A percentile compares a stretch with the other conserved stretches of the same genome.
These are phyloP conservation scores for Gisinianus flammeolus DNA, from an alignment of 2,888 invertebrate species.

Conservation along the genomic window DNA sequence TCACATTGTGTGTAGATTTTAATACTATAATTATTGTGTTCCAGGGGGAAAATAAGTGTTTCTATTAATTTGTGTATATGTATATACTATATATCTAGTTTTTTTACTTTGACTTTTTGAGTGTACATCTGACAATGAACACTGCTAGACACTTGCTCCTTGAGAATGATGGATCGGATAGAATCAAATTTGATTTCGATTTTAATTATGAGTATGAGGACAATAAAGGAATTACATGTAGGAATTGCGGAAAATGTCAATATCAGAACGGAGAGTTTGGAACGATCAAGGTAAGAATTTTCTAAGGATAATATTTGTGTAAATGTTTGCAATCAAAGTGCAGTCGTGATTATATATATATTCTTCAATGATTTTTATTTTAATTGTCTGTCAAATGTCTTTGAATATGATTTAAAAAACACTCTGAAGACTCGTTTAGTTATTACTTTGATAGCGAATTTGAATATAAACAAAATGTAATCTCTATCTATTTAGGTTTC, in stretches of 20 bases:
- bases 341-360: too few relatives aligned
- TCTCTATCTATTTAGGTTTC: too few relatives aligned
- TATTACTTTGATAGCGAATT: too few relatives aligned
- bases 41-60: too few relatives aligned
- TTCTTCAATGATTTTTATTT: too few relatives aligned
- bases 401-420: too few relatives aligned
- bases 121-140: slow-evolving; percentile 40
- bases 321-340: too few relatives aligned
- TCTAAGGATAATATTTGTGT: neutral
- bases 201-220: slow-evolving; percentile 27
- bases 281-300: slow-evolving; percentile 57
- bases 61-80: neutral
- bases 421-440: too few relatives aligned
- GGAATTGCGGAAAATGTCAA: slow-evolving; percentile 53
- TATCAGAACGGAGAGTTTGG: slow-evolving; percentile 56
- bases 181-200: slow-evolving; percentile 38
- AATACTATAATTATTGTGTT: too few relatives aligned
- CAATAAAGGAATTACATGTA: slow-evolving; percentile 47
- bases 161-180: slow-evolving; percentile 39
- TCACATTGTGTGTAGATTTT: too few relatives aligned
- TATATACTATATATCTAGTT: neutral
- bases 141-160: slow-evolving; percentile 35
- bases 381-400: too few relatives aligned
- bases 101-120: neutral
- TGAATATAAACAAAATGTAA: too few relatives aligned